Evolutionary conservation across 2,888 invertebrate genomes (phyloP).

Genomic region (Rapana venosa): DNA sequence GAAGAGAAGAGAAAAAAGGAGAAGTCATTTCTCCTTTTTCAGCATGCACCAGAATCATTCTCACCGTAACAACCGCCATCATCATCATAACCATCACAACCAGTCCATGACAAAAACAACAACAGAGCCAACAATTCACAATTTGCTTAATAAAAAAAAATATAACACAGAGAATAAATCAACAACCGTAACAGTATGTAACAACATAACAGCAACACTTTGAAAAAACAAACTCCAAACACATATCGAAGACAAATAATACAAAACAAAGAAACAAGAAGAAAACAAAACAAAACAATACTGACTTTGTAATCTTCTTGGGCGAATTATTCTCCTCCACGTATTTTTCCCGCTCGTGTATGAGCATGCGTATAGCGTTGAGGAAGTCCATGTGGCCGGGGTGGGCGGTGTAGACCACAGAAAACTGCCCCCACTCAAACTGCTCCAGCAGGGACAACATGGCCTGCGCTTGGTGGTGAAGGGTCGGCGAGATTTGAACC

Average conservation of each 20-base stretch:
- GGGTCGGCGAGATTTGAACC: slow-evolving; percentile 95
- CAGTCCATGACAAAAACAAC: too few relatives aligned
- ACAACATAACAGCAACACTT: too few relatives aligned
- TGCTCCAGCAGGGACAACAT: slow-evolving; percentile 96
- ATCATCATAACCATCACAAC: background rate
- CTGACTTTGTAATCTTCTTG: slow-evolving; percentile 21
- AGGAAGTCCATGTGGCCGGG: slow-evolving; percentile 97
- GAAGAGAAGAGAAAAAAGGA: too few relatives aligned
- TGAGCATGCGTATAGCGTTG: slow-evolving; percentile 85
- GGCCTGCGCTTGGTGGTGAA: slow-evolving; percentile 97
- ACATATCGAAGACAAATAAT: background rate
- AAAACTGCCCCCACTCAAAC: slow-evolving; percentile 97
- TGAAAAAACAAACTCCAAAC: background rate
- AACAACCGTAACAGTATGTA: too few relatives aligned
- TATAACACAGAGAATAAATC: too few relatives aligned
- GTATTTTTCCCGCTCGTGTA: slow-evolving; percentile 33
- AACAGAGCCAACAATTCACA: too few relatives aligned
- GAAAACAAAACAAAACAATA: slow-evolving; percentile 1
- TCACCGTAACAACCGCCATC: background rate
- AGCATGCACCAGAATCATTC: background rate
- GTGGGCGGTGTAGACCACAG: slow-evolving; percentile 87
- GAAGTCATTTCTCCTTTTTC: too few relatives aligned
- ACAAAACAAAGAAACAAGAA: background rate
- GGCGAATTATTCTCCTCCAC: background rate
- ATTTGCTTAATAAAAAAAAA: too few relatives aligned